Percentiles rank a stretch among this genome's conserved stretches.
Conservation (phyloP, 2,113 vertebrate species). For the Bubalus kerabau region DNA sequence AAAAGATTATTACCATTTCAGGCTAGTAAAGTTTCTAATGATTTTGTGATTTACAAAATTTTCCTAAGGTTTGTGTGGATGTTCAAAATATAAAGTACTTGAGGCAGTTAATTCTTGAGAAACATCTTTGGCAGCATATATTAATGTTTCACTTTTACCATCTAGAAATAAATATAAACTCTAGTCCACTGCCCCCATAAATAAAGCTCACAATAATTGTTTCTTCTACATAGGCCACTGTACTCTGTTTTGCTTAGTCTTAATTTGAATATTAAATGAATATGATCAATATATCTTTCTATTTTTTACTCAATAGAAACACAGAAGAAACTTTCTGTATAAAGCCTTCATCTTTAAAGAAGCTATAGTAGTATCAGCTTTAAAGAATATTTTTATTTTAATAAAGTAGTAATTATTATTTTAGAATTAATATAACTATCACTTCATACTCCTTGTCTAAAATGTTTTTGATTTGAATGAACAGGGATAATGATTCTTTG, state of each 20-base stretch:
- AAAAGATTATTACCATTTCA: neutral
- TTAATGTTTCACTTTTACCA: neutral
- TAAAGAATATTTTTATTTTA: neutral
- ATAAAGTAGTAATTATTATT: neutral
- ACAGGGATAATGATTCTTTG: neutral
- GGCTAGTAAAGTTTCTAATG: neutral
- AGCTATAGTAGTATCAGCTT: neutral
- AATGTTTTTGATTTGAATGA: neutral
- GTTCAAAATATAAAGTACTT: neutral
- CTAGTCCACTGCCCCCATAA: neutral
- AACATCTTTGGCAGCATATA: neutral
- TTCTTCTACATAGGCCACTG: neutral
- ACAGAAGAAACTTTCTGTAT: neutral
- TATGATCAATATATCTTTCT: neutral
- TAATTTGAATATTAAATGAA: constrained; percentile 7
- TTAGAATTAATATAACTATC: neutral
- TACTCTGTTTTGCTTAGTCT: neutral
- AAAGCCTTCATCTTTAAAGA: neutral
- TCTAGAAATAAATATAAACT: neutral
- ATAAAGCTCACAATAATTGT: neutral
- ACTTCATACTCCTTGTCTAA: neutral
- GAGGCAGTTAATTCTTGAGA: neutral
- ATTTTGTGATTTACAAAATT: constrained; percentile 23
- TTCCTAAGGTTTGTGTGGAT: neutral
- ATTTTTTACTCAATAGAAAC: neutral